phyloP scores from a whole-genome alignment of 2,113 vertebrate genomes.

The Rutilus rutilus region DNA sequence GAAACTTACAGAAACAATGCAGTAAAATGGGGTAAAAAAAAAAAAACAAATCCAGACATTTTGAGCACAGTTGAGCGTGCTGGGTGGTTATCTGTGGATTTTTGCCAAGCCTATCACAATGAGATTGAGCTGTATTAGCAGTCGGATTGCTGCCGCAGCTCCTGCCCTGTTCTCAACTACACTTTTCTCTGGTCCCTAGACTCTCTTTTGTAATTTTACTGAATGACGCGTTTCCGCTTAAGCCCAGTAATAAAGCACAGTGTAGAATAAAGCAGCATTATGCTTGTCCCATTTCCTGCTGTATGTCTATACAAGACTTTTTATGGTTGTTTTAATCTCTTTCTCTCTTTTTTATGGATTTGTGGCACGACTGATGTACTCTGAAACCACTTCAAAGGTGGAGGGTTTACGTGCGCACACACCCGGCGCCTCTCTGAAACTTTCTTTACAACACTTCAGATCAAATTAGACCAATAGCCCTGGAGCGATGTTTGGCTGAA shows the following conservation, averaged over 20 bases:
- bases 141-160: slow-evolving; percentile 84
- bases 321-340: slow-evolving; percentile 43
- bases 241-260: slow-evolving; percentile 99
- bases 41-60: slow-evolving; percentile 1
- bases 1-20: slow-evolving; percentile 26
- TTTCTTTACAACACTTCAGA: slow-evolving; percentile 20
- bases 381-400: slow-evolving; percentile 16
- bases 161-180: slow-evolving; percentile 86
- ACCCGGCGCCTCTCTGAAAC: not conserved
- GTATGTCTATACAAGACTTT: slow-evolving; percentile 44
- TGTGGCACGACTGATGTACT: slow-evolving; percentile 30
- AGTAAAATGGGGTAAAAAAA: slow-evolving; percentile 9
- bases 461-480: slow-evolving; percentile 35
- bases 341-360: slow-evolving; percentile 35
- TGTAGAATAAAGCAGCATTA: slow-evolving; percentile 87
- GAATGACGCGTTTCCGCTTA: slow-evolving; percentile 99
- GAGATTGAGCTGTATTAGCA: slow-evolving; percentile 80
- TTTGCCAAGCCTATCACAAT: slow-evolving; percentile 62
- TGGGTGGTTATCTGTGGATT: slow-evolving; percentile 72
- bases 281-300: slow-evolving; percentile 65
- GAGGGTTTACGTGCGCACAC: not conserved
- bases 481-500: slow-evolving; percentile 35
- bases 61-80: slow-evolving; percentile 68
- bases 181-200: slow-evolving; percentile 92
- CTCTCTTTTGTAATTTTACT: slow-evolving; percentile 99